Conservation (phyloP, 2,113 vertebrate genomes). For the Tinamus guttatus region DNA sequence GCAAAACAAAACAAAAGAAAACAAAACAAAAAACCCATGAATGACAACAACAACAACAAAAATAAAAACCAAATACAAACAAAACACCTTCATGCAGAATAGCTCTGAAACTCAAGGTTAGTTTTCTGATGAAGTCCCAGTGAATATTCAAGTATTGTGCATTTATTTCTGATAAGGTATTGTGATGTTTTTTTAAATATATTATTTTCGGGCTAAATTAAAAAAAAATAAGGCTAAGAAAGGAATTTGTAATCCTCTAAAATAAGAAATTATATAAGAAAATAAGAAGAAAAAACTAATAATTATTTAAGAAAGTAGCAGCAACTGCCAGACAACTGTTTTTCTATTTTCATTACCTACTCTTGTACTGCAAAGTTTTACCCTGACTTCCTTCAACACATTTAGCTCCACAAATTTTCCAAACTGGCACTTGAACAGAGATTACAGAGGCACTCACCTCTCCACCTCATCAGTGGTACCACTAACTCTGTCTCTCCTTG, state of each 20-base stretch:
- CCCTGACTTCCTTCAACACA: neutral
- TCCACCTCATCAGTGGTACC: neutral
- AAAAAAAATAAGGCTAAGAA: neutral
- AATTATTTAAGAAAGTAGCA: neutral
- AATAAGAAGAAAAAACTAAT: neutral
- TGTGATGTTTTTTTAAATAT: neutral
- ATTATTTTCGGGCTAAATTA: neutral
- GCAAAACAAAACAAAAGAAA: neutral
- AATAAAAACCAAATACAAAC: neutral
- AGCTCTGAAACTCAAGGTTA: neutral
- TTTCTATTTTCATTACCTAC: neutral
- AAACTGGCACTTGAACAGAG: neutral
- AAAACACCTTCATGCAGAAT: neutral
- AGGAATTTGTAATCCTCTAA: neutral
- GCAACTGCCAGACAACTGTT: fast-evolving
- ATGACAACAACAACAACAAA: no score
- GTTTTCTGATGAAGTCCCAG: neutral
- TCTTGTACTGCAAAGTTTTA: neutral
- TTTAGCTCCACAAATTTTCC: neutral
- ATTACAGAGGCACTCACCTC: neutral
- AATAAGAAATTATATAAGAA: neutral
- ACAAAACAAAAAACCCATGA: no score
- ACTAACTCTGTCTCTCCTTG: neutral
- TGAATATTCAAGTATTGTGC: neutral
- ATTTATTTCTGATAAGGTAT: neutral